These are phyloP conservation scores for Dicaeum eximium DNA, from an alignment of 2,113 vertebrate species.

Conservation along the genomic window DNA sequence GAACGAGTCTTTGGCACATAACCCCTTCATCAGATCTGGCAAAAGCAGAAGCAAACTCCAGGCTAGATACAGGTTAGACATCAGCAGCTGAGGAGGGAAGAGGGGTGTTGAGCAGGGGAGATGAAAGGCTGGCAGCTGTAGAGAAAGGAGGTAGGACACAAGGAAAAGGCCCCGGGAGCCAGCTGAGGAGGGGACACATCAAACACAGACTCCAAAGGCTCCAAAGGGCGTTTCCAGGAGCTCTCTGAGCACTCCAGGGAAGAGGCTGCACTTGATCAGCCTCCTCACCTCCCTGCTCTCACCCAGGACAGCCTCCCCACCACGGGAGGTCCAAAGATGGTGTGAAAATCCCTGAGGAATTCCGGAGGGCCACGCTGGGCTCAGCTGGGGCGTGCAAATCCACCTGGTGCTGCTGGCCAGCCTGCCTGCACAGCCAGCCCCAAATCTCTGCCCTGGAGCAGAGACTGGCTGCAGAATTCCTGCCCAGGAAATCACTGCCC, in stretches of 20 bases:
- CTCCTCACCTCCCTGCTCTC: fast-evolving
- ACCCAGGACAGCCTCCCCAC: background rate
- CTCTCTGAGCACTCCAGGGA: background rate
- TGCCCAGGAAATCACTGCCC: background rate
- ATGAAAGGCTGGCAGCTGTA: background rate
- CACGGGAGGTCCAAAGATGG: fast-evolving
- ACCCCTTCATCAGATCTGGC: background rate
- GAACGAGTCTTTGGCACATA: background rate
- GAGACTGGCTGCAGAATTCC: background rate
- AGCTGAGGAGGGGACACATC: background rate
- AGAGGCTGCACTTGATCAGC: background rate
- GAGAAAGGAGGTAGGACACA: background rate
- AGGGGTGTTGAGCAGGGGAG: background rate
- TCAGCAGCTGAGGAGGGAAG: background rate
- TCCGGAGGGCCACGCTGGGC: background rate
- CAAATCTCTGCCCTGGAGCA: background rate
- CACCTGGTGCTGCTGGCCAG: background rate
- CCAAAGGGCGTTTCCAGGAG: fast-evolving
- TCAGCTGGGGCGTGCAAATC: background rate
- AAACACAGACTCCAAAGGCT: background rate
- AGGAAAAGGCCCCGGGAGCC: background rate
- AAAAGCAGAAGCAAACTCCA: background rate
- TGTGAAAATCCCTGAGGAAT: constrained; percentile 21
- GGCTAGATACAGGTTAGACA: background rate
- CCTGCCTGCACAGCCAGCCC: background rate